Evolutionary conservation across 2,888 invertebrate species (phyloP), one percentile per base, ranked within the genome.

Genomic region (Stenodema calcarata): DNA sequence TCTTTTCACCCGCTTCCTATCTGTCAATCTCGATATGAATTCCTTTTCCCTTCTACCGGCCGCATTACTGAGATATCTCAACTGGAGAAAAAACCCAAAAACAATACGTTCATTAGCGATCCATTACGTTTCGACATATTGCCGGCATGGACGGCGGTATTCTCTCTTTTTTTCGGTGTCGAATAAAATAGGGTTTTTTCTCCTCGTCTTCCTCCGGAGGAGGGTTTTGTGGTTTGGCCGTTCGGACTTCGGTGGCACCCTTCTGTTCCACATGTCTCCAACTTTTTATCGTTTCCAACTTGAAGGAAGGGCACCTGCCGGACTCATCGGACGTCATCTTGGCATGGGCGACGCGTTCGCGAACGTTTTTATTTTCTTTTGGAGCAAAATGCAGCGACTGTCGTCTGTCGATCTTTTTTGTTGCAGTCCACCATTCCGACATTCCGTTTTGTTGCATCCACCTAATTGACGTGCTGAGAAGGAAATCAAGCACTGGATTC

Each of bases 51-150:
- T 73, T 16, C 73, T 35, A 4, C 12, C 35, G 80, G 54, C 76
- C 28, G 27, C 30, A 18, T 27, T n/a, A 50, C 30, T 80, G 47
- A 12, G 50, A 12, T 44, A 28, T 27, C 27, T 27, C 44, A 18
- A 14, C 27, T 76, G 30, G 16, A 47, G n/a, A 30, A 47, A 28
- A 54, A 47, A 50, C 9, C 23, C 28, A 80, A 80, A 54, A 80
- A 47, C 2, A 35, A 4, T 35, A 35, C 35, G 35, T 35, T 80
- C 80, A 80, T 80, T 80, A 80, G 47, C 80, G 80, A 80, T 80
- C 80, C 80, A 80, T 80, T 80, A 50, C 80, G 50, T 80, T 80
- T 80, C 80, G 80, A 80, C 80, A 47, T 44, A 44, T 30, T 27
- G 27, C 30, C 16, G 30, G 44, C 78, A 78, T 30, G 54, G 9